These are phyloP conservation scores for Prosapia bicincta DNA, from an alignment of 2,888 invertebrate species.

Conservation along the genomic window DNA sequence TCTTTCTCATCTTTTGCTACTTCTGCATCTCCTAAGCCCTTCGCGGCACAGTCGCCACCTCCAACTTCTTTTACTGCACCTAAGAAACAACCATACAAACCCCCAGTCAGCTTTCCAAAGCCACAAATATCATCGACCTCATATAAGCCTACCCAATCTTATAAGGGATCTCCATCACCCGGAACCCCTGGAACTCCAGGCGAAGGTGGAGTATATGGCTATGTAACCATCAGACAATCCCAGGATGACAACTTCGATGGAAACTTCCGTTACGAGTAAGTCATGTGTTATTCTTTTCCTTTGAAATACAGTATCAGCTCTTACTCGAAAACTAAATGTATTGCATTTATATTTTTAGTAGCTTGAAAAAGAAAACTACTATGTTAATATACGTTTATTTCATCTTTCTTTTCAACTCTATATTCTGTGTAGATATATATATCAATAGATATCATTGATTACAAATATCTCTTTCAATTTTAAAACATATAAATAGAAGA, in stretches of 20 bases:
- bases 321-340: too few relatives aligned
- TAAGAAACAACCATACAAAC: not conserved
- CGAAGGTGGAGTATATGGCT: not conserved
- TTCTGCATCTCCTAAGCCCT: not conserved
- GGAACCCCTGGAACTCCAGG: constrained; percentile 3
- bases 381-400: too few relatives aligned
- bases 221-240: constrained; percentile 52
- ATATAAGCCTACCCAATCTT: not conserved
- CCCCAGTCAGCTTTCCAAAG: not conserved
- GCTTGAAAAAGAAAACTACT: too few relatives aligned
- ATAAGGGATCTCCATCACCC: not conserved
- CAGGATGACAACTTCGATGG: constrained; percentile 60
- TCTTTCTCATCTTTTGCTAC: too few relatives aligned
- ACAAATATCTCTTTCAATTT: too few relatives aligned
- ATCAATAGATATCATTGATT: too few relatives aligned
- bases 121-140: not conserved
- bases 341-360: too few relatives aligned
- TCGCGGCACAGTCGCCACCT: not conserved
- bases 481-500: too few relatives aligned
- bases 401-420: too few relatives aligned
- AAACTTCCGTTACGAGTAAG: constrained; percentile 60
- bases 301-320: too few relatives aligned
- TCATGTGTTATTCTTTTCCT: too few relatives aligned
- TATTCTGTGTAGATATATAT: too few relatives aligned
- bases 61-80: not conserved